Percentiles rank a stretch among this genome's conserved stretches.
Conservation (phyloP, 1,140 invertebrate species). For the Mizuhopecten yessoensis region DNA sequence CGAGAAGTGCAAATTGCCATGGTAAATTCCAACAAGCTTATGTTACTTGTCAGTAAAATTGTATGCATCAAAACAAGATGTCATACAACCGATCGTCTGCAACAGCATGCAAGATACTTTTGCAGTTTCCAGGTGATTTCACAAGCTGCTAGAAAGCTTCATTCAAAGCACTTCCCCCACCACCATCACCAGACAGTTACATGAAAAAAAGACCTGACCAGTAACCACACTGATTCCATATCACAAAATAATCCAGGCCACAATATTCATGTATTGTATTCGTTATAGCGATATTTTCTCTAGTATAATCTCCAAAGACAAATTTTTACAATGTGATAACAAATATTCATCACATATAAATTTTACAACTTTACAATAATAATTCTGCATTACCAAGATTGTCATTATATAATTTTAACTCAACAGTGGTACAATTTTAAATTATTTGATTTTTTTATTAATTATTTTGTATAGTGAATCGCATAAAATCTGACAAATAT, state of each 20-base stretch:
- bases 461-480: too few species aligned
- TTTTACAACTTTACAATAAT: too few species aligned
- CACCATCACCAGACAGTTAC: not conserved
- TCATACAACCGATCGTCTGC: not conserved
- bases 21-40: not conserved
- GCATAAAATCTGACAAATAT: too few species aligned
- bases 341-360: too few species aligned
- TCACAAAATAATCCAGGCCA: not conserved
- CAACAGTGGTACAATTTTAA: too few species aligned
- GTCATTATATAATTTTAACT: too few species aligned
- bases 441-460: too few species aligned
- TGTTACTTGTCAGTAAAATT: not conserved
- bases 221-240: not conserved
- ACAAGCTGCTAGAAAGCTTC: not conserved
- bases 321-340: not conserved
- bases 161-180: slow-evolving; percentile 37
- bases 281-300: too few species aligned
- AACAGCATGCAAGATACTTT: not conserved
- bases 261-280: not conserved
- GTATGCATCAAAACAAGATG: not conserved
- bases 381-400: too few species aligned
- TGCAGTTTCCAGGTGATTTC: slow-evolving; percentile 32
- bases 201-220: not conserved
- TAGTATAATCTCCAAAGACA: not conserved
- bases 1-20: not conserved